Evolutionary conservation across 2,888 invertebrate species (phyloP).

Genomic region (Troides oblongomaculatus): DNA sequence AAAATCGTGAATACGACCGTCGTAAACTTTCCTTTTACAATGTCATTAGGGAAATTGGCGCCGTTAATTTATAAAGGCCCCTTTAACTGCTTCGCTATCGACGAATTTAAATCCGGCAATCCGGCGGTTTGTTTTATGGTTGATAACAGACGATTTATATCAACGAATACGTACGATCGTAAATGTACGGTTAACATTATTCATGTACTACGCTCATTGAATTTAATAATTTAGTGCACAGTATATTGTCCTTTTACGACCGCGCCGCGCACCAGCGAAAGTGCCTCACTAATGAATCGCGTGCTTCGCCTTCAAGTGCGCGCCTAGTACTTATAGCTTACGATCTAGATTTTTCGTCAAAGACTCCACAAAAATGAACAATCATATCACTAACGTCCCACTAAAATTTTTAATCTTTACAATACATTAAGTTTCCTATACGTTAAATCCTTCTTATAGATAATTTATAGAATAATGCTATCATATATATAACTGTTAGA

Average conservation of each 20-base stretch:
- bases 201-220: conserved; percentile 53
- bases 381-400: no score
- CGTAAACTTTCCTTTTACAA: conserved; percentile 77
- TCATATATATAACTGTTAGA: no score
- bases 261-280: conserved; percentile 17
- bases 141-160: conserved; percentile 67
- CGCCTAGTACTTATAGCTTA: neutral
- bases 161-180: conserved; percentile 53
- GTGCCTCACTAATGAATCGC: conserved; percentile 12
- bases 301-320: neutral
- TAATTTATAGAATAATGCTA: no score
- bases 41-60: conserved; percentile 77
- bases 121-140: conserved; percentile 74
- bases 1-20: conserved; percentile 60
- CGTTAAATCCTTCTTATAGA: no score
- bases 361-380: neutral
- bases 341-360: neutral
- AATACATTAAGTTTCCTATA: no score
- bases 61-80: conserved; percentile 75
- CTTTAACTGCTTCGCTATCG: conserved; percentile 70
- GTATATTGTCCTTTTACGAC: conserved; percentile 30
- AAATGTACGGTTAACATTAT: conserved; percentile 54
- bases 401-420: no score
- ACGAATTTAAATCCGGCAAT: conserved; percentile 73
- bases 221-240: conserved; percentile 44